Percentiles rank a stretch among this genome's conserved stretches.
Evolutionary conservation across 2,797 vertebrate species (phyloP).

Genomic region (Urocyon cinereoargenteus): DNA sequence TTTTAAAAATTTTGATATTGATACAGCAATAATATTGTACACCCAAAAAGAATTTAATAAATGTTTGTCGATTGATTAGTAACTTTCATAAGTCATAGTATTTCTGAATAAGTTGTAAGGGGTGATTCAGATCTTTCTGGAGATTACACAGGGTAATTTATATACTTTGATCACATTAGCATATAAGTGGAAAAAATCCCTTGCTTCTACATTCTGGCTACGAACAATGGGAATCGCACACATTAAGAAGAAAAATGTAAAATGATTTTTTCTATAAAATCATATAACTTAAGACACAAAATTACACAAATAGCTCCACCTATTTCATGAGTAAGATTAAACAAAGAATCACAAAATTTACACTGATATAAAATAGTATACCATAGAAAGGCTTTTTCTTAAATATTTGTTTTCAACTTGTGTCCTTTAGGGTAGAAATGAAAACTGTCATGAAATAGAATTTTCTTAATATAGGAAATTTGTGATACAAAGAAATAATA

Average conservation of each 20-base stretch:
- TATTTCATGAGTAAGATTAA: neutral
- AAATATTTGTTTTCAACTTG: constrained; percentile 45
- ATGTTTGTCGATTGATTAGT: neutral
- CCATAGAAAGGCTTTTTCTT: neutral
- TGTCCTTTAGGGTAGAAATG: neutral
- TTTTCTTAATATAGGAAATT: neutral
- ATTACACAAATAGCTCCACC: neutral
- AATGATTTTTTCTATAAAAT: neutral
- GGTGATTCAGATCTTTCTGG: neutral
- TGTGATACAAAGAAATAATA: neutral
- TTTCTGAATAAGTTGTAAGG: neutral
- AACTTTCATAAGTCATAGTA: neutral
- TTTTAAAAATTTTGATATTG: neutral
- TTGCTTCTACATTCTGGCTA: neutral
- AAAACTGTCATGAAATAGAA: neutral
- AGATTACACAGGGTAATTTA: neutral
- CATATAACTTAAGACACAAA: neutral
- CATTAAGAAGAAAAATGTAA: neutral
- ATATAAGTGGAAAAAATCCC: constrained; percentile 45
- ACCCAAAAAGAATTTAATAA: constrained; percentile 49
- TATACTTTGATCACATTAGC: neutral
- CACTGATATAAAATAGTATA: neutral
- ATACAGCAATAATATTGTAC: neutral
- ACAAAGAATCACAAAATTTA: neutral
- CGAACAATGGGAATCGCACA: constrained; percentile 21